Evolutionary conservation across 2,113 vertebrate species (phyloP), one percentile per base, ranked within the genome.

Genomic region (Nestor notabilis): DNA sequence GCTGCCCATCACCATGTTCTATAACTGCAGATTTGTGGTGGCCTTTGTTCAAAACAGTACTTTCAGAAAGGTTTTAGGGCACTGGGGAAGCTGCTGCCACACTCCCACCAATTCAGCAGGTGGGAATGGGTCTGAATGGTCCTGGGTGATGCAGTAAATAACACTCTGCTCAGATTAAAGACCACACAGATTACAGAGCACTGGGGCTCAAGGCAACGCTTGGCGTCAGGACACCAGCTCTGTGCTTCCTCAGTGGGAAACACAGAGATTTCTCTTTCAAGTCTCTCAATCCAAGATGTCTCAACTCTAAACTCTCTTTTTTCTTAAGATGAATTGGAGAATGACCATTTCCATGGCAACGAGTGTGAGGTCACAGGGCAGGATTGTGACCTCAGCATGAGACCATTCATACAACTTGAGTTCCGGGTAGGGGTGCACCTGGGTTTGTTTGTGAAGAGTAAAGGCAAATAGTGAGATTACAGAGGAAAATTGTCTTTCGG

Each of bases 11-110:
- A 7, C 20, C 12, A 1, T 3, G 35, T 15, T 7, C 18, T 23
- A 2, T 2, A 63, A 91, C 28, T 2, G 56, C 2, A n/a, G 41
- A 10, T 63, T 85, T 79, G 60, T 24, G 63, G 4, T 15, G 39
- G 23, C 17, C 17, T 83, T 43, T 53, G 25, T 7, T n/a, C 18
- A 29, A 19, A 82, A 2, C 0, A 1, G 7, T 2, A 1, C 47
- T 85, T 90, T 17, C 0, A 1, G 43, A 4, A 14, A 46, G 50
- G n/a, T 64, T 92, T 83, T n/a, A 21, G 55, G 49, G 37, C 11
- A 4, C 2, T 41, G 27, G 27, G 28, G 82, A 66, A 60, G 44
- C 6, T 29, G 27, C 33, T 52, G 58, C 44, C 41, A 41, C 7
- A 1, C 53, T 35, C 47, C 14, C 41, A 52, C 31, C 44, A 44